A percentile compares a stretch with the other conserved stretches of the same genome.
These are phyloP conservation scores for Temnothorax nylanderi DNA, from an alignment of 1,140 invertebrate species.

Conservation along the genomic window DNA sequence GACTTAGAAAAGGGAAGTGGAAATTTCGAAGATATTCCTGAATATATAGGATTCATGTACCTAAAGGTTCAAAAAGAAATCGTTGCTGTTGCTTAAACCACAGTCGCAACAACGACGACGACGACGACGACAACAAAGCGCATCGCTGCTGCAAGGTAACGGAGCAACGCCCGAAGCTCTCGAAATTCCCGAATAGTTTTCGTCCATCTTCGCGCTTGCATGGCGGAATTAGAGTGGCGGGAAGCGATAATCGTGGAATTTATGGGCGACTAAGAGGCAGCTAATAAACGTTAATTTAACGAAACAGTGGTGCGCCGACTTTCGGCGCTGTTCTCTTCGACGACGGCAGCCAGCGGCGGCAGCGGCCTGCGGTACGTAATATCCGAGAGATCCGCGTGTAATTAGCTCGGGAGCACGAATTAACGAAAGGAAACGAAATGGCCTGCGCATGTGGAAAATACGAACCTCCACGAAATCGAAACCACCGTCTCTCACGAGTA, in stretches of 20 bases:
- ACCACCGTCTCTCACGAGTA: neutral
- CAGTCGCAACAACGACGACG: neutral
- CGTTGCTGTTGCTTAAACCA: neutral
- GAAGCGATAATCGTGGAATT: conserved; percentile 74
- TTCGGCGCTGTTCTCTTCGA: conserved; percentile 43
- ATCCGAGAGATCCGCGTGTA: conserved; percentile 57
- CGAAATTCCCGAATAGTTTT: conserved; percentile 53
- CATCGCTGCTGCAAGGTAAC: neutral
- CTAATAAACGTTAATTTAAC: conserved; percentile 79
- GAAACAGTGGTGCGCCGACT: conserved; percentile 68
- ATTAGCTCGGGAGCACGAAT: conserved; percentile 58
- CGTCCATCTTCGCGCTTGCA: conserved; percentile 56
- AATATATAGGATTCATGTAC: neutral
- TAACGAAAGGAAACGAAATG: conserved; percentile 40
- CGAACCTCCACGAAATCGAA: conserved; percentile 32
- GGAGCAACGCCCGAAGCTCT: conserved; percentile 1
- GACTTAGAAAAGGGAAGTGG: conserved; percentile 7
- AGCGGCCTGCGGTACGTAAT: conserved; percentile 36
- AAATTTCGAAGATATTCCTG: neutral
- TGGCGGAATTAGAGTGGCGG: conserved; percentile 59
- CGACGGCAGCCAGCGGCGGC: neutral
- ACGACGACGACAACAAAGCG: neutral
- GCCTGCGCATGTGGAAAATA: conserved; percentile 33
- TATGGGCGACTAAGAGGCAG: conserved; percentile 70
- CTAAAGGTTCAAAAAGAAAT: conserved; percentile 11